Conservation (phyloP, 2,888 invertebrate species). For the Pinctada fucata region DNA sequence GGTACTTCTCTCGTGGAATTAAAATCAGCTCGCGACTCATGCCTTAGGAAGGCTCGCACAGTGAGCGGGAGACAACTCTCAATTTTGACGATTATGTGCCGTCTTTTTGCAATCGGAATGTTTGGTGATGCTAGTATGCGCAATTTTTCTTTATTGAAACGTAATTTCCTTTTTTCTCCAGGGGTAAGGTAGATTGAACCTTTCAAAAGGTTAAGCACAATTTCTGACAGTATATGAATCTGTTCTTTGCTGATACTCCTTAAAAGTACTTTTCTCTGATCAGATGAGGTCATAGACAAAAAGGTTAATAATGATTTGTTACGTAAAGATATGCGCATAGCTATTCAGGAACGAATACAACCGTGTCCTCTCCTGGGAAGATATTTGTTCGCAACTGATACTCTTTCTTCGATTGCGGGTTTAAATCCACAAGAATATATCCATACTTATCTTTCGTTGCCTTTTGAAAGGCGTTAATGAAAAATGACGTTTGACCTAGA, state of each 20-base stretch:
- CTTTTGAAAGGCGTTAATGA: slow-evolving; percentile 41
- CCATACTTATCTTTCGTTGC: slow-evolving; percentile 25
- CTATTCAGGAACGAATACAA: slow-evolving; percentile 30
- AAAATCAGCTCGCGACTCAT: slow-evolving; percentile 17
- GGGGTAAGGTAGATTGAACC: slow-evolving; percentile 31
- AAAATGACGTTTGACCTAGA: slow-evolving; percentile 36
- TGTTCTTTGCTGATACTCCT: slow-evolving; percentile 24
- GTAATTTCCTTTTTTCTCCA: slow-evolving; percentile 38
- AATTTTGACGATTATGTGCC: too few relatives aligned
- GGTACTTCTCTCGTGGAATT: slow-evolving; percentile 2
- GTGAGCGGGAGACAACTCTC: too few relatives aligned
- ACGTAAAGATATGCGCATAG: too few relatives aligned
- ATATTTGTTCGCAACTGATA: slow-evolving; percentile 37
- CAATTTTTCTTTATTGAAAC: slow-evolving; percentile 24
- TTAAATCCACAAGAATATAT: slow-evolving; percentile 35
- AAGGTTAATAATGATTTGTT: too few relatives aligned
- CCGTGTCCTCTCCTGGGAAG: slow-evolving; percentile 37
- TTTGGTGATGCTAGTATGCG: slow-evolving; percentile 38
- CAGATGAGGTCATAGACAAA: slow-evolving; percentile 16
- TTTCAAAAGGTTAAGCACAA: slow-evolving; percentile 41
- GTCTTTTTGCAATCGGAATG: too few relatives aligned
- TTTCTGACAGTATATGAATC: slow-evolving; percentile 34
- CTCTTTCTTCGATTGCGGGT: slow-evolving; percentile 26
- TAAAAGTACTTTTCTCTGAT: slow-evolving; percentile 30
- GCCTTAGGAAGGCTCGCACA: too few relatives aligned